These are phyloP conservation scores for Zaprionus lineosus DNA, from an alignment of 2,888 invertebrate genomes.

Conservation along the genomic window DNA sequence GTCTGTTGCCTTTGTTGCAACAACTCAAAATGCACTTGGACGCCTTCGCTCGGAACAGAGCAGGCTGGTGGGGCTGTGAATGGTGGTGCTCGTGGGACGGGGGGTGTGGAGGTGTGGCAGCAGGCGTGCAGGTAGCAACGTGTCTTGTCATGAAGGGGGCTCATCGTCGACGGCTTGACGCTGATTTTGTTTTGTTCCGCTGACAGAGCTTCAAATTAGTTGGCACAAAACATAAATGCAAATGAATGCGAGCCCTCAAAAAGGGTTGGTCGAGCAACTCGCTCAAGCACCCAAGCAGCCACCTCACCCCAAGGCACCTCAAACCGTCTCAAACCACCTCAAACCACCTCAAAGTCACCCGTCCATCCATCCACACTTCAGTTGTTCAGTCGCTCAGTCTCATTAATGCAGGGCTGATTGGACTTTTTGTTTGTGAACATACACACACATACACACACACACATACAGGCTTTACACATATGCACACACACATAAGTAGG, in stretches of 20 bases:
- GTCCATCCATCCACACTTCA: background rate
- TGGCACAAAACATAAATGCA: constrained; percentile 77
- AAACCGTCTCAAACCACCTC: no score
- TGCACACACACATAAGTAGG: background rate
- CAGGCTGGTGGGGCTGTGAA: no score
- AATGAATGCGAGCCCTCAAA: constrained; percentile 62
- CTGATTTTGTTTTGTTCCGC: constrained; percentile 72
- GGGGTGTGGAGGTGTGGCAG: background rate
- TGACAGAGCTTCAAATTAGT: constrained; percentile 71
- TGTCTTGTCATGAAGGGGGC: constrained; percentile 49
- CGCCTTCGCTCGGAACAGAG: constrained; percentile 29
- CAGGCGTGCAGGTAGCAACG: constrained; percentile 42
- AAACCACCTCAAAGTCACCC: background rate
- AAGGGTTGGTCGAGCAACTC: constrained; percentile 9
- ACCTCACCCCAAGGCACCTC: no score
- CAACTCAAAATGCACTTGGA: constrained; percentile 68
- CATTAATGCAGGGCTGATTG: constrained; percentile 74
- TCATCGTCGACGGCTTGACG: constrained; percentile 41
- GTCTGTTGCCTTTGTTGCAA: constrained; percentile 57
- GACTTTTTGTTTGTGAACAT: constrained; percentile 68
- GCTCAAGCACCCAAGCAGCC: no score
- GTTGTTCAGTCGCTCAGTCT: constrained; percentile 30
- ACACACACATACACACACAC: constrained; percentile 9
- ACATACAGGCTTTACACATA: background rate
- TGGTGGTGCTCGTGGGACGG: no score